Evolutionary conservation across 2,113 vertebrate genomes (phyloP).

Genomic region (Pongo pygmaeus): DNA sequence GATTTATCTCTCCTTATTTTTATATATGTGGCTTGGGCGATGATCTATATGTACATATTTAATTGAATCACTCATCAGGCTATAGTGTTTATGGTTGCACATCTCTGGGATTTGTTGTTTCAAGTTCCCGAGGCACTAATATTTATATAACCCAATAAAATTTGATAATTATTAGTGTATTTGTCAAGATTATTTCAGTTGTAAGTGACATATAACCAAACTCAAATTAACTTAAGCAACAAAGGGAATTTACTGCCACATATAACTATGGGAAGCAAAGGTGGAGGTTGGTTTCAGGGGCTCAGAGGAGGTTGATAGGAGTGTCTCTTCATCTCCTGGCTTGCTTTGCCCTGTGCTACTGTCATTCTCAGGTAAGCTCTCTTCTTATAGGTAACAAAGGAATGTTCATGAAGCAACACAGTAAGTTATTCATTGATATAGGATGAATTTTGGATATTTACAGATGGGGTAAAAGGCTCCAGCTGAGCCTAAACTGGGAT

Average conservation of each 20-base stretch:
- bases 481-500: neutral
- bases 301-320: neutral
- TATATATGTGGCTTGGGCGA: neutral
- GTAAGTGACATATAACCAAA: slow-evolving; percentile 54
- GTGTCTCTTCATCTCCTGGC: neutral
- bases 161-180: slow-evolving; percentile 59
- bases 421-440: neutral
- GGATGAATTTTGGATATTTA: neutral
- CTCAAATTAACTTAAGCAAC: slow-evolving; percentile 5
- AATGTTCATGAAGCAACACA: neutral
- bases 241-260: neutral
- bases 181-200: slow-evolving; percentile 45
- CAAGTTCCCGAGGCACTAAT: neutral
- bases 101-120: slow-evolving; percentile 51
- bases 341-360: neutral
- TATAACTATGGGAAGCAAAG: neutral
- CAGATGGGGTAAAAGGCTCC: neutral
- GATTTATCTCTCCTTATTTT: slow-evolving; percentile 25
- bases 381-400: neutral
- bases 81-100: neutral
- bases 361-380: neutral
- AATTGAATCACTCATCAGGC: slow-evolving; percentile 57
- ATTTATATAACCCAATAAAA: slow-evolving; percentile 44
- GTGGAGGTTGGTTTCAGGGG: neutral
- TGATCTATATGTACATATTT: slow-evolving; percentile 8